Base-by-base conservation (phyloP, 2,888 invertebrate species). In the Tubiluchus corallicola region DNA sequence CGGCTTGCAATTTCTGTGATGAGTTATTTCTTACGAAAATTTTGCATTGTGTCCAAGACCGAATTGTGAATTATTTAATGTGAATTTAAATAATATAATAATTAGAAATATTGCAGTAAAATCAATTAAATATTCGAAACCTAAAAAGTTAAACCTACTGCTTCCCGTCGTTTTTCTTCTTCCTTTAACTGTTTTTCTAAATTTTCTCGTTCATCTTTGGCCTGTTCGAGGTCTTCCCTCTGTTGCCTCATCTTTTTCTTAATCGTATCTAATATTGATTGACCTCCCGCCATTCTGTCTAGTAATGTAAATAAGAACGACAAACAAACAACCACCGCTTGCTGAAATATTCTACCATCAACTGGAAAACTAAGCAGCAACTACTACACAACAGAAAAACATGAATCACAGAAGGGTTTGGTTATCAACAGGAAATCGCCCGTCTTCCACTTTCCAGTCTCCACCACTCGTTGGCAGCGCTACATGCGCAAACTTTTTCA, bases 241-340 rank as follows among this genome's bases (percentile, higher is more conserved):
- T 92, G 85, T 71, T 88, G 87, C 58, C 88, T 77, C 94, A 96
- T 96, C 78, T 96, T 98, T 77, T 92, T 90, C 77, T 96, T 96
- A 63, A 96, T 76, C 63, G 90, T 87, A 71, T 92, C 90, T 68
- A 96, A 73, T 59, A 94, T 79, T 62, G 83, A 21, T n/a, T 17
- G 5, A 41, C 16, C n/a, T n/a, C n/a, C 5, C 5, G 42, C 19
- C 42, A 42, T 42, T 42, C n/a, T 29, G 9, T n/a, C 29, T 9
- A 29, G 9, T 9, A 29, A 29, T 29, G 29, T 29, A n/a, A n/a
- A n/a, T n/a, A n/a, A n/a, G n/a, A n/a, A n/a, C n/a, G n/a, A n/a
- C n/a, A n/a, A n/a, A n/a, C n/a, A n/a, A n/a, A n/a, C n/a, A n/a
- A n/a, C n/a, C n/a, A n/a, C n/a, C n/a, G n/a, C n/a, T n/a, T n/a